Conservation (phyloP, 2,113 vertebrate species). For the Pica pica region DNA sequence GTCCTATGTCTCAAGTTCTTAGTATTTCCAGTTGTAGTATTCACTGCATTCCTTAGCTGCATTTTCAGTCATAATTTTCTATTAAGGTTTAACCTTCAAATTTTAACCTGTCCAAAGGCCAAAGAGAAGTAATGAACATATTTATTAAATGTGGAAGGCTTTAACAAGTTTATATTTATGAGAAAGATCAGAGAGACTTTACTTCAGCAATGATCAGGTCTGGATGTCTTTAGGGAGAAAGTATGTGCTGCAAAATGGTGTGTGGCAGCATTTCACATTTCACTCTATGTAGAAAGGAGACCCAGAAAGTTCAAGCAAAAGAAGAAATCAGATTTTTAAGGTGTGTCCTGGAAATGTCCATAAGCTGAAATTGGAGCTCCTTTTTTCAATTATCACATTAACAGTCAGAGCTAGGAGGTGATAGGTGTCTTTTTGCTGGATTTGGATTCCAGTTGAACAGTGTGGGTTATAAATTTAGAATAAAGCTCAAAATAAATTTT, state of each 20-base stretch:
- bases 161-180: not conserved
- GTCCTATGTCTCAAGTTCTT: not conserved
- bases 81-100: not conserved
- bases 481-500: constrained; percentile 24
- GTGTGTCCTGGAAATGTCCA: not conserved
- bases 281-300: not conserved
- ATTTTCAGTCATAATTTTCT: not conserved
- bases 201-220: not conserved
- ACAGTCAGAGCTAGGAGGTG: not conserved
- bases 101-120: not conserved
- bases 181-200: not conserved
- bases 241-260: not conserved
- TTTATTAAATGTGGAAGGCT: not conserved
- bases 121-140: not conserved
- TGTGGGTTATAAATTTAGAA: constrained; percentile 26
- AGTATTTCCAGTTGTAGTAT: not conserved
- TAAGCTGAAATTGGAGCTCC: not conserved
- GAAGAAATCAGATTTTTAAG: not conserved
- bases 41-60: not conserved
- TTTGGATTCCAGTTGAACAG: not conserved
- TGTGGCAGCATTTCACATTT: not conserved
- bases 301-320: not conserved
- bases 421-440: not conserved
- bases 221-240: not conserved
- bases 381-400: not conserved